These are phyloP conservation scores for Sitobion miscanthi DNA, from an alignment of 1,140 invertebrate genomes.

Conservation along the genomic window DNA sequence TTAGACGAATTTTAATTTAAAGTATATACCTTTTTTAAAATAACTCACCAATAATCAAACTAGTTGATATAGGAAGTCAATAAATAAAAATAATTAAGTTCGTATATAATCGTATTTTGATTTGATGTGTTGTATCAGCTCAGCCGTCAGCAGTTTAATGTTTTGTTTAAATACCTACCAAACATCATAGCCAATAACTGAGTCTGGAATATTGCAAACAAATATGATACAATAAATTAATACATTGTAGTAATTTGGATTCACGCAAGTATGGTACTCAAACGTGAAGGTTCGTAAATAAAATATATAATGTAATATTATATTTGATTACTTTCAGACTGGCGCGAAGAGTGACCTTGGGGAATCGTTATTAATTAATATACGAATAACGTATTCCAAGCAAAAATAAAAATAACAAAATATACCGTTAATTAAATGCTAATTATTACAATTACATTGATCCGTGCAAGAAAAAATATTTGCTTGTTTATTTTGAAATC, in stretches of 20 bases:
- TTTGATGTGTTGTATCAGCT: not conserved
- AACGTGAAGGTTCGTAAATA: not conserved
- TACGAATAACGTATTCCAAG: not conserved
- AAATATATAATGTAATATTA: not conserved
- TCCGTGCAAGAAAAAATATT: not conserved
- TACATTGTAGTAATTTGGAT: not conserved
- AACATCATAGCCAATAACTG: not conserved
- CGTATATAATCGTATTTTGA: not conserved
- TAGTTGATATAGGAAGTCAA: not conserved
- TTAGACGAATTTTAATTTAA: too few relatives aligned
- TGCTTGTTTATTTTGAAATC: not conserved
- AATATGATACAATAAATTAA: not conserved
- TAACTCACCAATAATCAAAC: not conserved
- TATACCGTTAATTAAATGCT: not conserved
- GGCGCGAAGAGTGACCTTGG: not conserved
- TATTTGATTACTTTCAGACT: not conserved
- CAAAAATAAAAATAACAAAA: not conserved
- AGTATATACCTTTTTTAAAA: not conserved
- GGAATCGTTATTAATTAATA: slow-evolving; percentile 8
- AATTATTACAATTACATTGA: not conserved
- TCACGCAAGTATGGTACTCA: not conserved
- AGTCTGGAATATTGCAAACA: not conserved
- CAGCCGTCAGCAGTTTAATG: not conserved
- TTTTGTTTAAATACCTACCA: not conserved
- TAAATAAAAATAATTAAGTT: not conserved